phyloP scores from a whole-genome alignment of 2,888 invertebrate species.

The Globia sparganii region DNA sequence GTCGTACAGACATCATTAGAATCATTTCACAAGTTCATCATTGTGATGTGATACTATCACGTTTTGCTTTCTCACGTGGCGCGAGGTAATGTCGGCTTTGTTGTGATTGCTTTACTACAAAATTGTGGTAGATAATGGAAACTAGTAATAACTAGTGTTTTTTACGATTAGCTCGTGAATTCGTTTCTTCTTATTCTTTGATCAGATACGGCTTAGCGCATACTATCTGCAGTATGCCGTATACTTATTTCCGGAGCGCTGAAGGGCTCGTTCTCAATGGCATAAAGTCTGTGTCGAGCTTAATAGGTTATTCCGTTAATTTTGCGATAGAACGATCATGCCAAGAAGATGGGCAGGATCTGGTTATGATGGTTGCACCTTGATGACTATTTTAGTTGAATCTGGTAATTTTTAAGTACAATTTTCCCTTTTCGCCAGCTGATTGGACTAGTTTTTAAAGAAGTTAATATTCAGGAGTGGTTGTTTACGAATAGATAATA shows the following conservation, averaged over 20 bases:
- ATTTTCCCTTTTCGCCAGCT: background rate
- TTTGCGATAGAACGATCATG: background rate
- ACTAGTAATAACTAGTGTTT: background rate
- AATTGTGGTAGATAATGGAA: constrained; percentile 31
- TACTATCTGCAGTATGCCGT: background rate
- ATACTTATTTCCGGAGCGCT: no score
- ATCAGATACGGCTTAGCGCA: background rate
- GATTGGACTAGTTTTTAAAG: constrained; percentile 1
- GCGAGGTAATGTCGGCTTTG: constrained; percentile 5
- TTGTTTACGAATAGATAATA: constrained; percentile 16
- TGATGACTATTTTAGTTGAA: background rate
- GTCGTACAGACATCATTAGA: constrained; percentile 17
- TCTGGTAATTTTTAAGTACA: background rate
- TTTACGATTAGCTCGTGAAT: constrained; percentile 23
- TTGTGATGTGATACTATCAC: constrained; percentile 38
- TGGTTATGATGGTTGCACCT: background rate
- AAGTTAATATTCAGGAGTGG: constrained; percentile 3
- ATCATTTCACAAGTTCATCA: constrained; percentile 38
- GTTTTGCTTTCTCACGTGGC: constrained; percentile 54
- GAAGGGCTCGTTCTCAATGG: background rate
- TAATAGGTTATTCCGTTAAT: no score
- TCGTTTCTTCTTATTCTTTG: no score
- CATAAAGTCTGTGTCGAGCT: background rate
- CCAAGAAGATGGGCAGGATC: background rate
- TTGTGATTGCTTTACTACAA: constrained; percentile 34